These are phyloP conservation scores for Peromyscus attwateri DNA, from an alignment of 2,797 vertebrate species.

Conservation along the genomic window DNA sequence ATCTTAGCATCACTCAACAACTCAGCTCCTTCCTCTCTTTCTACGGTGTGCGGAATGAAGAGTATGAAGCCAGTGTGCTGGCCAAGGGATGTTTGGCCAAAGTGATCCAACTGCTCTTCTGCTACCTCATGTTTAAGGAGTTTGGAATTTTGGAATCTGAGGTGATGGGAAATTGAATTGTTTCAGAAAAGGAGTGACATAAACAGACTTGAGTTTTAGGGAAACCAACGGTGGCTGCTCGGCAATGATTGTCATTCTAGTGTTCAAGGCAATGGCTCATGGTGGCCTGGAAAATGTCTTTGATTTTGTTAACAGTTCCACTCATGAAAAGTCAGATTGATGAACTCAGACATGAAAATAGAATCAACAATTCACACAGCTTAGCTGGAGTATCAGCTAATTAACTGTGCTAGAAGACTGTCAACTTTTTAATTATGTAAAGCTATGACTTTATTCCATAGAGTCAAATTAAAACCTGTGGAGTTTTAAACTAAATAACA, in stretches of 20 bases:
- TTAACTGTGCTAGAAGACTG: not conserved
- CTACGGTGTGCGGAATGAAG: not conserved
- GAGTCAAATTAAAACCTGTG: not conserved
- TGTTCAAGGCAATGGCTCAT: not conserved
- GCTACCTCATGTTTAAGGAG: not conserved
- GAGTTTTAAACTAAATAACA: constrained; percentile 19
- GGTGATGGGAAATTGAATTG: not conserved
- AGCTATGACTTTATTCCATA: not conserved
- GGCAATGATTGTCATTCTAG: not conserved
- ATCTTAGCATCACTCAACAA: not conserved
- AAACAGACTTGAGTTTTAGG: constrained; percentile 27
- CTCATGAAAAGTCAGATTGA: not conserved
- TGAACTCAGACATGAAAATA: constrained; percentile 1
- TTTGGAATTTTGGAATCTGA: not conserved
- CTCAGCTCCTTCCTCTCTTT: not conserved
- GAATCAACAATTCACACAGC: not conserved
- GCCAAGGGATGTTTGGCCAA: not conserved
- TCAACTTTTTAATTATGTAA: not conserved
- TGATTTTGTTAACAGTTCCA: constrained; percentile 1
- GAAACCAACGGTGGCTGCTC: not conserved
- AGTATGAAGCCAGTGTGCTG: not conserved
- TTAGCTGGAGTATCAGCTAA: constrained; percentile 26
- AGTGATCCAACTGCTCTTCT: not conserved
- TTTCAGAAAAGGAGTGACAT: not conserved
- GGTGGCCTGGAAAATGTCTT: not conserved